These are phyloP conservation scores for Orchesellides sinensis DNA, from an alignment of 2,888 invertebrate species.

Conservation along the genomic window DNA sequence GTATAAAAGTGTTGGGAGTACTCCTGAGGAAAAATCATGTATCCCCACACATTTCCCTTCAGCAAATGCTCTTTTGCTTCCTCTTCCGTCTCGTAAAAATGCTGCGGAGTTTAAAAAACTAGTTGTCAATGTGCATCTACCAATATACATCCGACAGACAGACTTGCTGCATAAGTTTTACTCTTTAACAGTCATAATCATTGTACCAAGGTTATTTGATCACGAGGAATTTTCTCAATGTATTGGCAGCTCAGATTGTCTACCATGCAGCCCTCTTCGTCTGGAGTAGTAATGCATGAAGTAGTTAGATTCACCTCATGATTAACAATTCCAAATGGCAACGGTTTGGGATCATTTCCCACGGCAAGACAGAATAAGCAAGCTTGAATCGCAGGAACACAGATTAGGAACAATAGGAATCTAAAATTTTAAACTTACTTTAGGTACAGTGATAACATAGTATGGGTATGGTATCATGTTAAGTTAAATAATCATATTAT, in stretches of 20 bases:
- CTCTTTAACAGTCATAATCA: too few relatives aligned
- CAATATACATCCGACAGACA: too few relatives aligned
- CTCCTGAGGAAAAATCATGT: conserved; percentile 41
- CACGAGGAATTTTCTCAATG: conserved; percentile 46
- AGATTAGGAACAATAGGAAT: conserved; percentile 59
- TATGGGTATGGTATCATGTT: too few relatives aligned
- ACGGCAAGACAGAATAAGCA: conserved; percentile 54
- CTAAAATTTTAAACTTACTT: conserved; percentile 10
- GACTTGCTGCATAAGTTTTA: too few relatives aligned
- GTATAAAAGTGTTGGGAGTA: conserved; percentile 36
- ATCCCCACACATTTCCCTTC: conserved; percentile 57
- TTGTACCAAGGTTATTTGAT: conserved; percentile 20
- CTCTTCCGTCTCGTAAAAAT: conserved; percentile 30
- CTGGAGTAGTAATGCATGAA: background rate
- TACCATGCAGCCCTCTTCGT: conserved; percentile 22
- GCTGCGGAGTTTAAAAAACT: background rate
- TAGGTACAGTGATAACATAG: too few relatives aligned
- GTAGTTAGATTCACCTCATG: conserved; percentile 32
- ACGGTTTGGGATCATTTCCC: conserved; percentile 55
- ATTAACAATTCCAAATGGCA: conserved; percentile 61
- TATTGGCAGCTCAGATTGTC: conserved; percentile 56
- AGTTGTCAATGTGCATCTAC: too few relatives aligned
- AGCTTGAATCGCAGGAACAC: conserved; percentile 52
- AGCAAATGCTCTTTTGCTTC: conserved; percentile 44
- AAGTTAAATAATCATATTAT: background rate